A percentile compares a stretch with the other conserved stretches of the same genome.
phyloP scores from a whole-genome alignment of 2,797 vertebrate genomes.

The Falco berigora region DNA sequence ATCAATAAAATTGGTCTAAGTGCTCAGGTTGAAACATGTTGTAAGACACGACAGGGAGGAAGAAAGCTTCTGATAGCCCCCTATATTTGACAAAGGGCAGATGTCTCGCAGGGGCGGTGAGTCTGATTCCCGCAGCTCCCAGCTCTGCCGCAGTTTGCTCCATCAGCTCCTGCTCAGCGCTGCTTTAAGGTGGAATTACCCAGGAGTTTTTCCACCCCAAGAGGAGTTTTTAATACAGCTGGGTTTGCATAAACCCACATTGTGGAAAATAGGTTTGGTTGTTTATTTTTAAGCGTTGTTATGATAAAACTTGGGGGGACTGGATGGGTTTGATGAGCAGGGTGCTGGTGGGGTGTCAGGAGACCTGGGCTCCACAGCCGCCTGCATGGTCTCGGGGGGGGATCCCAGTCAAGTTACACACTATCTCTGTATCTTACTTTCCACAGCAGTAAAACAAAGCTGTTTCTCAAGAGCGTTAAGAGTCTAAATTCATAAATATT shows the following conservation, averaged over 20 bases:
- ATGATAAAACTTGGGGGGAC: background rate
- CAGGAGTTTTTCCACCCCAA: background rate
- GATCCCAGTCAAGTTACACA: background rate
- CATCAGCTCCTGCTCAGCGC: fast-evolving
- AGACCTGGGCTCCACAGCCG: background rate
- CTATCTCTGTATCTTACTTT: background rate
- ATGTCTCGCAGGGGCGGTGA: fast-evolving
- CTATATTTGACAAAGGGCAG: background rate
- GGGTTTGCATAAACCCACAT: background rate
- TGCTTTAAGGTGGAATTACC: background rate
- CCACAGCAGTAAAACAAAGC: background rate
- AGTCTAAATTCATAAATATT: constrained; percentile 35
- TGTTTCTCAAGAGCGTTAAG: background rate
- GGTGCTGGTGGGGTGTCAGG: background rate
- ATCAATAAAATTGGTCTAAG: background rate
- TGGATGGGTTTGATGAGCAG: background rate
- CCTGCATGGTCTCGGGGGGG: background rate
- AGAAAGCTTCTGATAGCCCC: background rate
- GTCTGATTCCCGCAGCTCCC: background rate
- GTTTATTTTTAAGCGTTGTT: background rate
- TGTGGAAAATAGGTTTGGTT: background rate
- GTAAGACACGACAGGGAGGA: background rate
- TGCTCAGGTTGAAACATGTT: background rate
- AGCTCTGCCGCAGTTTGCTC: background rate
- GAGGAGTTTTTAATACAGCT: background rate